Evolutionary conservation across 1,140 invertebrate species (phyloP).

Genomic region (Nymphalis io): DNA sequence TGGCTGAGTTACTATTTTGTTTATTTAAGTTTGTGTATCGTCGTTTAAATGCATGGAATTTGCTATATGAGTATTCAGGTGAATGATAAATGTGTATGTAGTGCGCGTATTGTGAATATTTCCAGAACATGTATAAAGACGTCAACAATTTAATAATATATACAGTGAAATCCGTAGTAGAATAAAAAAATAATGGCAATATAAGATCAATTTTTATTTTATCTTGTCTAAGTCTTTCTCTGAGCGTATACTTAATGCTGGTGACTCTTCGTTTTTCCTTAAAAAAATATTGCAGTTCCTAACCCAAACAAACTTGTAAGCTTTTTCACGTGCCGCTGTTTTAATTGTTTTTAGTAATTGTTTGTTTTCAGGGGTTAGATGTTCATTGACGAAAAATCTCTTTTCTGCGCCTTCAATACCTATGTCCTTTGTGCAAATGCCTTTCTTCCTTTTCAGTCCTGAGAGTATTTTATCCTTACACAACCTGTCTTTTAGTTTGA

Average conservation of each 20-base stretch:
- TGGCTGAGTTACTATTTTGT: not conserved
- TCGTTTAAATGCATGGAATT: not conserved
- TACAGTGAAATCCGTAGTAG: conserved; percentile 13
- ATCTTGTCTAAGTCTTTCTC: conserved; percentile 34
- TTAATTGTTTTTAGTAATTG: conserved; percentile 27
- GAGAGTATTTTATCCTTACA: conserved; percentile 29
- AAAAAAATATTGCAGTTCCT: conserved; percentile 39
- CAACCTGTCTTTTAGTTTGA: conserved; percentile 21
- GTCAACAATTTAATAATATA: conserved; percentile 6
- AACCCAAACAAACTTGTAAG: conserved; percentile 37
- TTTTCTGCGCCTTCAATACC: conserved; percentile 4
- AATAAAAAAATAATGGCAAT: conserved; percentile 7
- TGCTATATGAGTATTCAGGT: not conserved
- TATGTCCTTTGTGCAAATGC: conserved; percentile 25
- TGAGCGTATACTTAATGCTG: conserved; percentile 21
- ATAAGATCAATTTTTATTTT: conserved; percentile 14
- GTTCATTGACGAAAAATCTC: conserved; percentile 34
- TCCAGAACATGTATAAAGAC: not conserved
- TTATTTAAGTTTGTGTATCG: conserved; percentile 2
- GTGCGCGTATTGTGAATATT: conserved; percentile 12
- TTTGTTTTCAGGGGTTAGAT: conserved; percentile 34
- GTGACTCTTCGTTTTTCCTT: conserved; percentile 36
- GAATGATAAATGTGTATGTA: not conserved
- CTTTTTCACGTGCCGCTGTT: conserved; percentile 16
- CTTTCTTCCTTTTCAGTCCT: conserved; percentile 19